A percentile compares a stretch with the other conserved stretches of the same genome.
phyloP scores from a whole-genome alignment of 2,888 invertebrate species.

The Drosophila greeni region DNA sequence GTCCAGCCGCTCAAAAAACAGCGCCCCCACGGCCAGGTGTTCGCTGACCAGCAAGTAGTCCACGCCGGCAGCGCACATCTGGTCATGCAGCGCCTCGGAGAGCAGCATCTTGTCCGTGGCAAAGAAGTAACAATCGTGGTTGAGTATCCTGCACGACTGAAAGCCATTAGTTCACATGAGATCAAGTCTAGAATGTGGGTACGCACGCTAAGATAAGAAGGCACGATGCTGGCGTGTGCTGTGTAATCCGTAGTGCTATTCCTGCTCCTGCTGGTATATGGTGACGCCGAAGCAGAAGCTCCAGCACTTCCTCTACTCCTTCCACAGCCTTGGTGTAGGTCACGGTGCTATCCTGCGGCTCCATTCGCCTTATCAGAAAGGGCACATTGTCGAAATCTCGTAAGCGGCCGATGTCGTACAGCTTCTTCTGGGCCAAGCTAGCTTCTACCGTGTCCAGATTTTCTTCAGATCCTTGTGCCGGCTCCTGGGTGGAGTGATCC shows the following conservation, averaged over 20 bases:
- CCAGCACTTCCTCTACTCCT: conserved; percentile 42
- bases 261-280: conserved; percentile 49
- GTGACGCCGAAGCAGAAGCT: conserved; percentile 38
- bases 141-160: conserved; percentile 60
- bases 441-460: conserved; percentile 10
- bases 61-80: conserved; percentile 47
- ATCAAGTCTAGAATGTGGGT: too few species aligned
- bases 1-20: conserved; percentile 42
- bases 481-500: background rate
- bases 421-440: conserved; percentile 30
- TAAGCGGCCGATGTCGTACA: conserved; percentile 50
- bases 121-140: conserved; percentile 66
- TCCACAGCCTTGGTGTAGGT: conserved; percentile 52
- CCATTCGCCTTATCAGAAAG: conserved; percentile 55
- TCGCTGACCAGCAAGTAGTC: conserved; percentile 60
- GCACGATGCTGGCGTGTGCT: conserved; percentile 63
- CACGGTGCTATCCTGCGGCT: conserved; percentile 44
- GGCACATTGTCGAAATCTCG: conserved; percentile 54
- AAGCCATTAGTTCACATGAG: background rate
- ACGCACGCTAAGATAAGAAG: conserved; percentile 64
- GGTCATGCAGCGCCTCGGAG: conserved; percentile 39
- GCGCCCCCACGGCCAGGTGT: conserved; percentile 41
- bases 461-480: background rate
- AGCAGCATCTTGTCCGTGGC: conserved; percentile 52
- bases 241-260: conserved; percentile 61